A percentile compares a stretch with the other conserved stretches of the same genome.
Evolutionary conservation across 2,888 invertebrate genomes (phyloP).

Genomic region (Temnothorax unifasciatus): DNA sequence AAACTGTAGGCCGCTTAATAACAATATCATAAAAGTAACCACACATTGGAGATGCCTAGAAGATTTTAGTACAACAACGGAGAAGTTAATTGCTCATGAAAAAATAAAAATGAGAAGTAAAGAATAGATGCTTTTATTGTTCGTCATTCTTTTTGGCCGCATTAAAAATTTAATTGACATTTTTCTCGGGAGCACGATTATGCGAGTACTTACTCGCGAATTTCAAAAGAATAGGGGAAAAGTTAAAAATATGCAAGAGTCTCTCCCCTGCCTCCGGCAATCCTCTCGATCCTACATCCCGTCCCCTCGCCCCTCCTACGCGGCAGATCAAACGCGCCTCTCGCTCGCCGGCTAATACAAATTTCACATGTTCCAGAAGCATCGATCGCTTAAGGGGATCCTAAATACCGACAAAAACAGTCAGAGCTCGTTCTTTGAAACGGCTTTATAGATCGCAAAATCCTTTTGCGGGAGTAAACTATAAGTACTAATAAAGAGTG

Average conservation of each 20-base stretch:
- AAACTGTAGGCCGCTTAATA: neutral
- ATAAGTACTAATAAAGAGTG: too few relatives aligned
- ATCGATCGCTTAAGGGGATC: constrained; percentile 59
- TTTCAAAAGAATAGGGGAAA: constrained; percentile 30
- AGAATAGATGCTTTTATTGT: neutral
- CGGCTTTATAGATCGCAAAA: too few relatives aligned
- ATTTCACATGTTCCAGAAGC: constrained; percentile 59
- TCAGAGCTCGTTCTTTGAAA: too few relatives aligned
- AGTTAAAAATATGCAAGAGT: constrained; percentile 31
- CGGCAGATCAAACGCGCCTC: constrained; percentile 54
- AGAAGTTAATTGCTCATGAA: neutral
- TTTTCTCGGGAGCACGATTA: constrained; percentile 16
- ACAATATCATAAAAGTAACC: neutral
- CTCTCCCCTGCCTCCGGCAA: neutral
- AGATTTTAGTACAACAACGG: neutral
- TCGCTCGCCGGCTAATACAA: constrained; percentile 53
- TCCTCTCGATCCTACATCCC: constrained; percentile 12
- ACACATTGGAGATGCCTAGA: too few relatives aligned
- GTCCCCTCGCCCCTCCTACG: neutral
- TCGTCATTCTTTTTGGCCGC: neutral
- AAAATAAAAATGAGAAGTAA: neutral
- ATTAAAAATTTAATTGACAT: neutral
- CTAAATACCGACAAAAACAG: too few relatives aligned
- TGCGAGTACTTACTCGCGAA: neutral
- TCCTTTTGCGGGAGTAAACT: too few relatives aligned